These are phyloP conservation scores for Phania funesta DNA, from an alignment of 2,888 invertebrate species.

Conservation along the genomic window DNA sequence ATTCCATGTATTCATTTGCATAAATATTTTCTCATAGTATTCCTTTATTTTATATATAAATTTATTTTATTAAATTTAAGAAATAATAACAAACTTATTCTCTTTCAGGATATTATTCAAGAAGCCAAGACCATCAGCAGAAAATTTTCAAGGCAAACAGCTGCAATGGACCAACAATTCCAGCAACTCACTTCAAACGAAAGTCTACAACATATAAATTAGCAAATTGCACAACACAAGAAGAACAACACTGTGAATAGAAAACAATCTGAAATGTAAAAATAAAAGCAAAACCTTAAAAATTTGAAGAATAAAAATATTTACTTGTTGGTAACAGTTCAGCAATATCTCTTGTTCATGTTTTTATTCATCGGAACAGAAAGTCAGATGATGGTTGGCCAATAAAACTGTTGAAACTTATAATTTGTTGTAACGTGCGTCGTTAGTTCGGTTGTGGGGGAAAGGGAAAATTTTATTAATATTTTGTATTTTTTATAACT, in stretches of 20 bases:
- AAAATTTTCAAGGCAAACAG: conserved; percentile 23
- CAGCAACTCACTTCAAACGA: conserved; percentile 40
- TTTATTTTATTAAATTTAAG: conserved; percentile 5
- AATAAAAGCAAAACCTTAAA: conserved; percentile 38
- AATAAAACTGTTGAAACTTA: neutral
- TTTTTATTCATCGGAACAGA: neutral
- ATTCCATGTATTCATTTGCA: neutral
- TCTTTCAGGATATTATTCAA: conserved; percentile 28
- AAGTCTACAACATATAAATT: conserved; percentile 66
- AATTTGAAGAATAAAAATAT: conserved; percentile 13
- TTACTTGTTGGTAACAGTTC: neutral
- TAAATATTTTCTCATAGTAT: neutral
- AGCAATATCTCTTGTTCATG: neutral
- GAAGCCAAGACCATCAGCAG: conserved; percentile 32
- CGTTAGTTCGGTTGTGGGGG: neutral
- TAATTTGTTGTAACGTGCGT: conserved; percentile 13
- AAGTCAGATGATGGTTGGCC: neutral
- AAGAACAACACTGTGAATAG: neutral
- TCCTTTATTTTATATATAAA: neutral
- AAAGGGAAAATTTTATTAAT: neutral
- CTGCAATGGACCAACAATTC: neutral
- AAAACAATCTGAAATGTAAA: conserved; percentile 28
- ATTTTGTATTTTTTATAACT: too few relatives aligned
- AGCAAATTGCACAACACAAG: conserved; percentile 45
- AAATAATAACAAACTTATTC: conserved; percentile 15